Evolutionary conservation across 2,888 invertebrate species (phyloP).

Genomic region (Morpho achilles): DNA sequence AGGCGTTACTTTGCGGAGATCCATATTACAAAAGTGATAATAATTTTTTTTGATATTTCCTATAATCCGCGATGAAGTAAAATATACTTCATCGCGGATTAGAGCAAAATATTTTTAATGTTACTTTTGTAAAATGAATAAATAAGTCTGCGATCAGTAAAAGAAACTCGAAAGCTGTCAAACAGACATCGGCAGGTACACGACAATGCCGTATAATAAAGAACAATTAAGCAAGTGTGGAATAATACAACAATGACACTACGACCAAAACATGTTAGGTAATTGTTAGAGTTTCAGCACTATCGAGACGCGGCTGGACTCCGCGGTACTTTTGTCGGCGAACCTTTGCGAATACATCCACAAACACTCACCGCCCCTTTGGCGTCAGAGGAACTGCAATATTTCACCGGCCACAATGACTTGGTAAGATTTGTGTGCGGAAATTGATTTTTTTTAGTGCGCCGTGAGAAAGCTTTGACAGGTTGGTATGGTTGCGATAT

Average conservation of each 20-base stretch:
- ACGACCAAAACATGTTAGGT: constrained; percentile 67
- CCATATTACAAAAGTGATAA: too few species aligned
- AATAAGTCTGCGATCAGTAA: background rate
- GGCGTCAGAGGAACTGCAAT: constrained; percentile 39
- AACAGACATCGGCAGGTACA: constrained; percentile 34
- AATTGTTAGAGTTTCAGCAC: constrained; percentile 70
- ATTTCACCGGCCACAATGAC: constrained; percentile 75
- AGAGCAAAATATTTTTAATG: too few species aligned
- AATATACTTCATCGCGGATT: too few species aligned
- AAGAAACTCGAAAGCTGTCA: background rate
- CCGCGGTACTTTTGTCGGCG: constrained; percentile 55
- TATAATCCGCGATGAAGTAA: too few species aligned
- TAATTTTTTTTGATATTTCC: too few species aligned
- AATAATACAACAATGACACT: constrained; percentile 51
- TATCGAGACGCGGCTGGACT: constrained; percentile 56
- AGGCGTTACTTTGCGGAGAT: too few species aligned
- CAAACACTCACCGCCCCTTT: constrained; percentile 51
- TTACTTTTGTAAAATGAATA: background rate
- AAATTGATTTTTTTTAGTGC: constrained; percentile 71
- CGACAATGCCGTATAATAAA: constrained; percentile 31
- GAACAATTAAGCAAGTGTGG: constrained; percentile 22
- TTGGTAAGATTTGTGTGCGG: constrained; percentile 74
- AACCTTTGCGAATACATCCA: constrained; percentile 34
- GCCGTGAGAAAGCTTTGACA: constrained; percentile 73
- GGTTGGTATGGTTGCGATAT: constrained; percentile 57